phyloP scores from a whole-genome alignment of 1,140 invertebrate genomes.

The Drosophila chauvacae region DNA sequence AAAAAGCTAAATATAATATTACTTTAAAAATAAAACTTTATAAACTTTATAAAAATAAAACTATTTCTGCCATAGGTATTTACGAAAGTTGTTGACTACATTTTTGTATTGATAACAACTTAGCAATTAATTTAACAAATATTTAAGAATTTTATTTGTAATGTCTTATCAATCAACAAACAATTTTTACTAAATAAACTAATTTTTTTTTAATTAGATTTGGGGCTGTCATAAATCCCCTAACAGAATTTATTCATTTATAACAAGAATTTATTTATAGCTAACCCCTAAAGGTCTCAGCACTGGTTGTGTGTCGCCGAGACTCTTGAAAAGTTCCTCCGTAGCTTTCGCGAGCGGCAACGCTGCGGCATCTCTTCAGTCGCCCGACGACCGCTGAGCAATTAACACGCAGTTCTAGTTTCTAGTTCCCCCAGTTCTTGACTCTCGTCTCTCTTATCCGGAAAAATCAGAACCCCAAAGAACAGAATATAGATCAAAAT shows the following conservation, averaged over 20 bases:
- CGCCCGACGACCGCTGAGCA: slow-evolving; percentile 34
- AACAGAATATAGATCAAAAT: slow-evolving; percentile 43
- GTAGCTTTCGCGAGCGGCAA: slow-evolving; percentile 39
- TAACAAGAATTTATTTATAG: not conserved
- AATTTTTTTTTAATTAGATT: not conserved
- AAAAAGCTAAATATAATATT: too few relatives aligned
- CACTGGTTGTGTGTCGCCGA: slow-evolving; percentile 5
- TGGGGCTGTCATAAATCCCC: not conserved
- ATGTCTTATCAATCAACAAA: too few relatives aligned
- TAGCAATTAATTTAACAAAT: too few relatives aligned
- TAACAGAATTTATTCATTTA: not conserved
- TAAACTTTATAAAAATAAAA: too few relatives aligned
- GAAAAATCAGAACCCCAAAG: slow-evolving; percentile 10
- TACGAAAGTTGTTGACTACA: too few relatives aligned
- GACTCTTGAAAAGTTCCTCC: slow-evolving; percentile 20
- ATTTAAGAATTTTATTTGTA: too few relatives aligned
- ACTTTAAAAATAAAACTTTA: too few relatives aligned
- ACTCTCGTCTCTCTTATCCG: slow-evolving; percentile 1
- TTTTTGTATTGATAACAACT: too few relatives aligned
- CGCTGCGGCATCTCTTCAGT: slow-evolving; percentile 31
- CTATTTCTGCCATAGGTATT: too few relatives aligned
- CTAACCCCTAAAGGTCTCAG: not conserved
- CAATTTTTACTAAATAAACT: too few relatives aligned
- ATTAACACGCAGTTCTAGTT: slow-evolving; percentile 41
- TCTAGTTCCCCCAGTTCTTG: slow-evolving; percentile 13